These are phyloP conservation scores for Notarius lentiginosus DNA, from an alignment of 2,113 vertebrate species.

Conservation along the genomic window DNA sequence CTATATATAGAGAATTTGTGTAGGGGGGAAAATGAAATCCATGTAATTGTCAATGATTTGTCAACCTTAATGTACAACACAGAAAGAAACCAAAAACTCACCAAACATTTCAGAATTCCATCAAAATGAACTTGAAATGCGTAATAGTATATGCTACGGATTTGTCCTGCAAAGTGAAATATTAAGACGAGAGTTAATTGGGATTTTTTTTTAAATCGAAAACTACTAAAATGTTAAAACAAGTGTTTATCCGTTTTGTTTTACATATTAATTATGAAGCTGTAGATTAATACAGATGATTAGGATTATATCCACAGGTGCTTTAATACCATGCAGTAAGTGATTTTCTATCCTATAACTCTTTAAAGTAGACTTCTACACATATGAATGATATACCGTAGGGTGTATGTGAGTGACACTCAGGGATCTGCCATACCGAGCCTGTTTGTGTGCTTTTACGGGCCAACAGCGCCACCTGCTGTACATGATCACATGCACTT, in stretches of 20 bases:
- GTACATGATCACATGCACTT: constrained; percentile 21
- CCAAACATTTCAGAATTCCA: neutral
- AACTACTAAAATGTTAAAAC: neutral
- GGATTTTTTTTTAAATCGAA: neutral
- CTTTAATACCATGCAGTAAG: neutral
- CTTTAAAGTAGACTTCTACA: neutral
- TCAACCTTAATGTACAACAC: neutral
- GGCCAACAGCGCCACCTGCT: constrained; percentile 71
- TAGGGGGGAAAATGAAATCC: neutral
- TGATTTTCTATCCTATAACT: neutral
- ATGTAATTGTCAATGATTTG: neutral
- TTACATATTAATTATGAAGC: neutral
- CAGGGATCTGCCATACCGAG: neutral
- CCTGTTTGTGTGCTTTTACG: constrained; percentile 44
- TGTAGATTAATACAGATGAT: no score
- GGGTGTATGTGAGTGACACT: neutral
- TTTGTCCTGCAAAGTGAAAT: neutral
- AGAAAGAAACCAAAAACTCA: neutral
- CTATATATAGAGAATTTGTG: no score
- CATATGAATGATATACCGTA: neutral
- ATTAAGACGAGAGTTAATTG: neutral
- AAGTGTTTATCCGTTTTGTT: neutral
- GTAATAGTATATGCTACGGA: neutral
- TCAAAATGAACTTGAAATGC: neutral
- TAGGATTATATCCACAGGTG: neutral